phyloP scores from a whole-genome alignment of 1,140 invertebrate species.

The Oncopeltus fasciatus region DNA sequence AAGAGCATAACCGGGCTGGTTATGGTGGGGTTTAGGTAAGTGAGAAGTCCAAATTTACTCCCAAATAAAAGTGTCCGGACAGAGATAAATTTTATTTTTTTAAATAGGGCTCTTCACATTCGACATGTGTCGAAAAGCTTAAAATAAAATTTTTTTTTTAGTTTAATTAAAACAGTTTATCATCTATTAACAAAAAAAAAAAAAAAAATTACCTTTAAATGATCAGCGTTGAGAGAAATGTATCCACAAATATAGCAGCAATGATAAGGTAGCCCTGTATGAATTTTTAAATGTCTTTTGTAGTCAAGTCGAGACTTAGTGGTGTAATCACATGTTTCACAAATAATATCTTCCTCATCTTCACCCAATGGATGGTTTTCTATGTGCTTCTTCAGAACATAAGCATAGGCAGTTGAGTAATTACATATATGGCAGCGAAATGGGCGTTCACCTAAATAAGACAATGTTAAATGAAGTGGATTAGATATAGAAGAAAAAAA shows the following conservation, averaged over 20 bases:
- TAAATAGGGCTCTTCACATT: no score
- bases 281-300: conserved; percentile 18
- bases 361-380: not conserved
- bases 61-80: no score
- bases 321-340: not conserved
- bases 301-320: not conserved
- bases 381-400: not conserved
- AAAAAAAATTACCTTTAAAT: conserved; percentile 16
- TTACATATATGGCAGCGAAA: conserved; percentile 39
- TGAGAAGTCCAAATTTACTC: no score
- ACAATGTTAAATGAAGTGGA: not conserved
- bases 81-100: no score
- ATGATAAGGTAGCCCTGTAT: conserved; percentile 34
- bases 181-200: no score
- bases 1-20: no score
- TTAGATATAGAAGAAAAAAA: not conserved
- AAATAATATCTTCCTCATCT: not conserved
- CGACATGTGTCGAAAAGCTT: no score
- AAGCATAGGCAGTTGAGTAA: conserved; percentile 32
- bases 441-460: conserved; percentile 31
- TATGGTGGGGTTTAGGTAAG: no score
- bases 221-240: conserved; percentile 8
- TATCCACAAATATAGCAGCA: conserved; percentile 59
- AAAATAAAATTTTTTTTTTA: no score
- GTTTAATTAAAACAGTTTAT: no score